Base-by-base conservation (phyloP, 2,888 invertebrate species). In the Villa cingulata region DNA sequence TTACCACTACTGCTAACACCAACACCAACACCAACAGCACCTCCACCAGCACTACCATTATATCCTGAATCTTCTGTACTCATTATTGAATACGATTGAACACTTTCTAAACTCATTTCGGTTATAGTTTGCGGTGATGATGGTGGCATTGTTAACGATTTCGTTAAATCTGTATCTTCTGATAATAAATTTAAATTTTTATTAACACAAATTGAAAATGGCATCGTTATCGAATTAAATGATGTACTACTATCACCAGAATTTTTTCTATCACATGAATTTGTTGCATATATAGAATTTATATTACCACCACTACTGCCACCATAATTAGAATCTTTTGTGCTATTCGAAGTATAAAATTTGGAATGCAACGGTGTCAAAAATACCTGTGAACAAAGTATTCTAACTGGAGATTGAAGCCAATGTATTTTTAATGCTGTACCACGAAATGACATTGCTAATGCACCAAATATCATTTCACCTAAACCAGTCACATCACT, bases 381-480 rank as follows among this genome's bases (percentile, higher is more conserved):
- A 60, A 77, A 78, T 15, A 78, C 75, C 64, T 78, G 78, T 1
- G 78, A 77, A 62, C 76, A 78, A 64, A 78, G 52, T 46, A 75
- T 65, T 43, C 72, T 64, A 0, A 66, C 59, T 4, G 74, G 74
- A 2, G 68, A 63, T 20, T 69, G 66, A 52, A 75, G 58, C 58
- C 71, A 71, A 56, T 75, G 75, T 4, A 74, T 86, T 74, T 92
- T 92, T 54, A 89, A 75, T n/a, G 87, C 83, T 36, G 86, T 80
- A 46, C 87, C 89, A 61, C 82, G 80, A 69, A 81, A 89, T 55
- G 86, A 85, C 84, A 92, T 85, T 2, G 89, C 87, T 44, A 88
- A 83, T 2, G 89, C 83, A 9, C 92, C 92, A 66, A 92, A 92
- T 58, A 91, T 83, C 86, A 92, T 88, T 74, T 92, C 92, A 56